Evolutionary conservation across 2,797 vertebrate species (phyloP).

Genomic region (Mico argentatus): DNA sequence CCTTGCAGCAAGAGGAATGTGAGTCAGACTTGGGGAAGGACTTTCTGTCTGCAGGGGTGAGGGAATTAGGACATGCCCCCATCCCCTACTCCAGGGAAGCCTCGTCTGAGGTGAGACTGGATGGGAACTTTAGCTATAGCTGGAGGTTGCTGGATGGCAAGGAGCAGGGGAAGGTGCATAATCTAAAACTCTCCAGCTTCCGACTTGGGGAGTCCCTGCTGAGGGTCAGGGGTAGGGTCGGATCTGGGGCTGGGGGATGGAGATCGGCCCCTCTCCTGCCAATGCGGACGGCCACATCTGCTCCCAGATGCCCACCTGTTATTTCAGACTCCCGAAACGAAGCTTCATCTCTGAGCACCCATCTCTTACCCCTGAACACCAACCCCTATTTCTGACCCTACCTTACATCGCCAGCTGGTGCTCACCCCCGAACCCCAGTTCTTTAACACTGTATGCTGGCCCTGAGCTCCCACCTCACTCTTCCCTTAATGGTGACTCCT

Average conservation of each 20-base stretch:
- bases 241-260: background rate
- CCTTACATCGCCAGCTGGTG: background rate
- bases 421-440: background rate
- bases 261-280: background rate
- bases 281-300: background rate
- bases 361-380: background rate
- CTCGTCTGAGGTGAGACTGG: background rate
- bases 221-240: background rate
- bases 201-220: background rate
- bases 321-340: background rate
- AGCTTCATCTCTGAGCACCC: background rate
- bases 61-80: background rate
- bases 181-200: background rate
- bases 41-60: background rate
- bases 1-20: background rate
- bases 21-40: background rate
- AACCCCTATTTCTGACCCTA: background rate
- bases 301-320: constrained; percentile 39
- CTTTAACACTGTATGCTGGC: background rate
- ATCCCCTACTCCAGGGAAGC: background rate
- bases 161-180: background rate
- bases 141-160: background rate
- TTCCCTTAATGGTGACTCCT: background rate
- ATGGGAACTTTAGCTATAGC: background rate
- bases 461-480: background rate